phyloP scores from a whole-genome alignment of 2,113 vertebrate genomes.

The Prionailurus viverrinus region DNA sequence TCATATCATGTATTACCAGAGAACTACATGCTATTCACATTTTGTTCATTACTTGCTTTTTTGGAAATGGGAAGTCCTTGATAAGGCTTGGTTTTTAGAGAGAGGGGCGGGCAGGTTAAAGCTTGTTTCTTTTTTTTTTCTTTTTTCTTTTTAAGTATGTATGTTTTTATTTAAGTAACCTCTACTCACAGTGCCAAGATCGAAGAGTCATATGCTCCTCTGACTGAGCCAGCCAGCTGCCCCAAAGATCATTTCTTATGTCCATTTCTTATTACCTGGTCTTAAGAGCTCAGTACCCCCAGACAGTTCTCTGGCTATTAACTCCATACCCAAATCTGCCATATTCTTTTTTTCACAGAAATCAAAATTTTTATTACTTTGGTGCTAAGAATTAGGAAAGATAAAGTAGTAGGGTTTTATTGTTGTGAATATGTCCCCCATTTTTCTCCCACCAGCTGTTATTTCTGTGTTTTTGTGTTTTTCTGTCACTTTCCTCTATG shows the following conservation, averaged over 20 bases:
- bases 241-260: neutral
- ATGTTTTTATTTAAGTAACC: neutral
- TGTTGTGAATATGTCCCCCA: neutral
- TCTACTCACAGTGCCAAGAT: neutral
- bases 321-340: neutral
- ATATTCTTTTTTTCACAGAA: neutral
- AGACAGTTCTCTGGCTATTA: neutral
- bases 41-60: constrained; percentile 20
- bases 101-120: neutral
- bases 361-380: neutral
- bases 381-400: neutral
- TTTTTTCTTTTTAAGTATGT: neutral
- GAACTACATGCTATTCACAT: neutral
- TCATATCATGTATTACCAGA: neutral
- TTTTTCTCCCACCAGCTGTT: neutral
- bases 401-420: constrained; percentile 24
- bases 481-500: neutral
- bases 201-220: neutral
- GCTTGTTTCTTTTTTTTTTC: neutral
- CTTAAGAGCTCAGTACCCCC: neutral
- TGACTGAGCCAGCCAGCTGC: neutral
- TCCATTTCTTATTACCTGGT: neutral
- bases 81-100: neutral
- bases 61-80: neutral
- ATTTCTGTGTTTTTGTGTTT: constrained; percentile 3